Conservation (phyloP, 2,888 invertebrate genomes). For the Zonitis immaculata region DNA sequence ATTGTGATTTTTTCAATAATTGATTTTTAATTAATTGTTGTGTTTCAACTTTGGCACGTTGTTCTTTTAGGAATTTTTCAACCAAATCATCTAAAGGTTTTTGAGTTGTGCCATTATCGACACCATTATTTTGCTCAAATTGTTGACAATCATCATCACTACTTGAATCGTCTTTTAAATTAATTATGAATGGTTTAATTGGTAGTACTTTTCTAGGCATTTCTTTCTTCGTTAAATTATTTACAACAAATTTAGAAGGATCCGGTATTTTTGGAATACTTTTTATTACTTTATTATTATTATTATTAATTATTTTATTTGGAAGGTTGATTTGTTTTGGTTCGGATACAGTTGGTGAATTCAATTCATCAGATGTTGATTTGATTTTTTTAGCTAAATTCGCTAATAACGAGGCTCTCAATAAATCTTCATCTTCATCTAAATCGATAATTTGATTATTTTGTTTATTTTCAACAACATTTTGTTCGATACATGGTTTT, state of each 20-base stretch:
- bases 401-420: slow-evolving; percentile 56
- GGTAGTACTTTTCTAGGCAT: slow-evolving; percentile 21
- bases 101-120: slow-evolving; percentile 1
- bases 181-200: slow-evolving; percentile 45
- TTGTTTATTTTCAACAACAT: slow-evolving; percentile 2
- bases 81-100: slow-evolving; percentile 26
- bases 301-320: not conserved
- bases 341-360: not conserved
- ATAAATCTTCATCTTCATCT: slow-evolving; percentile 59
- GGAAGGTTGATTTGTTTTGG: not conserved
- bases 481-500: slow-evolving; percentile 14
- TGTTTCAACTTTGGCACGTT: slow-evolving; percentile 44
- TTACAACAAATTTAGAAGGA: slow-evolving; percentile 13
- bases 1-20: not conserved
- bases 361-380: slow-evolving; percentile 8
- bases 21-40: slow-evolving; percentile 17
- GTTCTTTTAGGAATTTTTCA: slow-evolving; percentile 43
- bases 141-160: slow-evolving; percentile 30
- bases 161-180: slow-evolving; percentile 42
- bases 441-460: slow-evolving; percentile 14
- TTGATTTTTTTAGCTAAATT: slow-evolving; percentile 57
- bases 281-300: not conserved
- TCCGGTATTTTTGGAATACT: slow-evolving; percentile 9
- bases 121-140: not conserved
- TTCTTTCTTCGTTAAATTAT: slow-evolving; percentile 20